Evolutionary conservation across 2,888 invertebrate species (phyloP).

Genomic region (Acleris laterana): DNA sequence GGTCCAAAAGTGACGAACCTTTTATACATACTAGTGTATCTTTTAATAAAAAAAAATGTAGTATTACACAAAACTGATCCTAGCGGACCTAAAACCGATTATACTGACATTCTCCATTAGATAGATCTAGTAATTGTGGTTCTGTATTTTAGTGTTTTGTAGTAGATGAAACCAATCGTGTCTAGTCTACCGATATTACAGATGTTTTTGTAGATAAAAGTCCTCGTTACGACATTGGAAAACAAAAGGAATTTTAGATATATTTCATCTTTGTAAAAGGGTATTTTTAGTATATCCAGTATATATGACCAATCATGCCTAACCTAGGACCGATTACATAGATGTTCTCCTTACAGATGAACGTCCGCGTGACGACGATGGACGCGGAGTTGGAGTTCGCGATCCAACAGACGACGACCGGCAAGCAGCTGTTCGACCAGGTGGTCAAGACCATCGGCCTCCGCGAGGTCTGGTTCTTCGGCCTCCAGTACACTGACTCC

Average conservation of each 20-base stretch:
- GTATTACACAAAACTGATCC: too few species aligned
- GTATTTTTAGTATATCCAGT: not conserved
- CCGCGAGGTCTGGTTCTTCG: constrained; percentile 99
- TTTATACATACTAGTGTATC: too few species aligned
- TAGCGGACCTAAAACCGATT: too few species aligned
- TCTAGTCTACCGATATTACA: constrained; percentile 2
- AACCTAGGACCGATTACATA: constrained; percentile 10
- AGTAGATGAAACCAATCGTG: not conserved
- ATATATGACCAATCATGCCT: not conserved
- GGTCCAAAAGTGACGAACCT: too few species aligned
- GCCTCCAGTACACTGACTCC: constrained; percentile 98
- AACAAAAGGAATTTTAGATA: too few species aligned
- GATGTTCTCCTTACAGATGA: constrained; percentile 88
- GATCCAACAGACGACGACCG: constrained; percentile 99
- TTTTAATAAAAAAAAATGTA: too few species aligned
- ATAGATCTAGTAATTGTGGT: not conserved
- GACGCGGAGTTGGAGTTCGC: constrained; percentile 99
- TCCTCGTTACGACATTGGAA: too few species aligned
- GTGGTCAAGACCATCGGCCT: constrained; percentile 99
- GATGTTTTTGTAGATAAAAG: not conserved
- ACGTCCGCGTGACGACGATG: constrained; percentile 99
- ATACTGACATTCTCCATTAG: too few species aligned
- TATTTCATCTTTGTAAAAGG: too few species aligned
- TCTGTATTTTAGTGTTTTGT: not conserved
- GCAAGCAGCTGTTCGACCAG: constrained; percentile 99